phyloP scores from a whole-genome alignment of 2,888 invertebrate genomes.

The Noctua pronuba region DNA sequence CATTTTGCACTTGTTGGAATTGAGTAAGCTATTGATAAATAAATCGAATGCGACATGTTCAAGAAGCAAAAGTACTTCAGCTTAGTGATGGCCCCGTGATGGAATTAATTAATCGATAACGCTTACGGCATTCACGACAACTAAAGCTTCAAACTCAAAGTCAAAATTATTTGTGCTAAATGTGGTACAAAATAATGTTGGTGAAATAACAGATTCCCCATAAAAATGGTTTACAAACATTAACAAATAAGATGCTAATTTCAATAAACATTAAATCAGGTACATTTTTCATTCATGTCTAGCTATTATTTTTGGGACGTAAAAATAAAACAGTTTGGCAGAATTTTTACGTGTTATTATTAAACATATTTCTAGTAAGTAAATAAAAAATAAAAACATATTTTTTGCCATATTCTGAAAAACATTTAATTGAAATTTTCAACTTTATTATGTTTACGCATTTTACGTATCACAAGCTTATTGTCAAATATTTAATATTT shows the following conservation, averaged over 20 bases:
- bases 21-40: slow-evolving; percentile 56
- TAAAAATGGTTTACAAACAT: background rate
- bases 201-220: background rate
- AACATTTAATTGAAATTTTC: too few species aligned
- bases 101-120: slow-evolving; percentile 9
- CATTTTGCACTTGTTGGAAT: slow-evolving; percentile 61
- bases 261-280: background rate
- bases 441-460: too few species aligned
- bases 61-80: slow-evolving; percentile 8
- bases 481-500: background rate
- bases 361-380: background rate
- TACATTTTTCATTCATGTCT: background rate
- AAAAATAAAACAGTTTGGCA: background rate
- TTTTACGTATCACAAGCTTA: too few species aligned
- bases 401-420: background rate
- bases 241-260: background rate
- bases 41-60: slow-evolving; percentile 43
- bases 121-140: background rate
- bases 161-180: background rate
- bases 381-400: background rate
- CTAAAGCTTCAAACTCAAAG: background rate
- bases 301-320: background rate
- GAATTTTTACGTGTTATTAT: background rate
- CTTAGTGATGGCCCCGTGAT: slow-evolving; percentile 27
- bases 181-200: background rate